Base-by-base conservation (phyloP, 1,140 invertebrate genomes). In the Zophobas morio region DNA sequence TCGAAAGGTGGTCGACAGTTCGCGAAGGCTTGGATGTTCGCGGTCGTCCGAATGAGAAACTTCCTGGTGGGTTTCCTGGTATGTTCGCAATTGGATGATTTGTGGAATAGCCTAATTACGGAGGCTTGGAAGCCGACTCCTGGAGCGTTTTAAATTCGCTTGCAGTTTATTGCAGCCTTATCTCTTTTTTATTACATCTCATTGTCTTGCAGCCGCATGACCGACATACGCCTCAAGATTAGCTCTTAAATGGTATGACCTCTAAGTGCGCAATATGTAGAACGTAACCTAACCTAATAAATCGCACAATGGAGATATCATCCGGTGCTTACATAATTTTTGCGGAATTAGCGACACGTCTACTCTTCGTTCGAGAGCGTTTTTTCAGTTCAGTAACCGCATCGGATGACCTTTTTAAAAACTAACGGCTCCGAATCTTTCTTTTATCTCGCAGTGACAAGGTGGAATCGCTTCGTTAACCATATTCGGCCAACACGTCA, bases 261-360 rank as follows among this genome's bases (percentile, higher is more conserved):
- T 66, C 60, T 39, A 66, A 66, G 39, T 42, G 37, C 60, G 60
- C 60, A 42, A 66, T 66, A 66, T 66, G 60, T 66, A 47, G 60
- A 66, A 66, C 60, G 60, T 66, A 66, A 66, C 60, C 60, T 66
- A 66, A 66, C 60, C 60, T 66, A 66, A 66, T 66, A 66, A 66
- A 66, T 66, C 4, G 5, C 39, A 63, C 54, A 63, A 63, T 32
- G 49, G 33, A 47, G 60, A 66, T 66, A 46, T 42, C 42, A 32
- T 34, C 6, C 6, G 6, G 8, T 34, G 57, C 57, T 63, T 63
- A 63, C 35, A 39, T 63, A 63, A 63, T 63, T 63, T 63, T 40
- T 40, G 20, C 60, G 2, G n/a, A 51, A 20, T 51, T 51, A 51
- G 20, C 49, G 20, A 39, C 37, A 66, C 42, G 39, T 66, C 42